Percentiles rank a stretch among this genome's conserved stretches.
Conservation (phyloP, 2,113 vertebrate species). For the Conger conger region DNA sequence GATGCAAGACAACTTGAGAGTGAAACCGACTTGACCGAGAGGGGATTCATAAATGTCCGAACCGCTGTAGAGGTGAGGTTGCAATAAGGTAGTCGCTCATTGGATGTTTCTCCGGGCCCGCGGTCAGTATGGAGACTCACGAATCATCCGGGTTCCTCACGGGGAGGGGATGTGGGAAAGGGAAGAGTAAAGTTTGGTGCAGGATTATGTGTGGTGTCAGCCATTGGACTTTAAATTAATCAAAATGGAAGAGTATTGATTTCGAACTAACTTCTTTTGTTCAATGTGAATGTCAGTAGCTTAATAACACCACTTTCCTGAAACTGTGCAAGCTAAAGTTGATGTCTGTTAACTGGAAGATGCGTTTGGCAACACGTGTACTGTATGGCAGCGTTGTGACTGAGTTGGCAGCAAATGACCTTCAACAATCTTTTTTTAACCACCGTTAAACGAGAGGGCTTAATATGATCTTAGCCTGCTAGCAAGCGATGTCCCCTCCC, state of each 20-base stretch:
- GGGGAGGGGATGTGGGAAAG: conserved; percentile 35
- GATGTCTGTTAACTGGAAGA: background rate
- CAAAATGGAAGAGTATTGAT: background rate
- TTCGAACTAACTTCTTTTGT: background rate
- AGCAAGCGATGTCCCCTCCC: background rate
- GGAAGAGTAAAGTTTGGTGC: background rate
- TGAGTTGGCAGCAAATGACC: background rate
- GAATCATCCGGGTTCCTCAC: conserved; percentile 54
- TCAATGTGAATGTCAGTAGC: background rate
- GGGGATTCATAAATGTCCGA: conserved; percentile 33
- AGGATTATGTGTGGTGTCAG: background rate
- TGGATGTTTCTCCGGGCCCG: conserved; percentile 58
- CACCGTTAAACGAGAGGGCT: background rate
- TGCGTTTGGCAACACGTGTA: background rate
- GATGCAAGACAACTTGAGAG: conserved; percentile 12
- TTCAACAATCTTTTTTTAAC: background rate
- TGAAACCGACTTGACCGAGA: conserved; percentile 26
- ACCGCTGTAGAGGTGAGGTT: conserved; percentile 60
- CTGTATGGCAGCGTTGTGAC: background rate
- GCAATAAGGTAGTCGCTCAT: conserved; percentile 78
- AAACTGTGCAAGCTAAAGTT: background rate
- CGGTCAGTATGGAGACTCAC: conserved; percentile 70
- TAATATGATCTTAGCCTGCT: background rate
- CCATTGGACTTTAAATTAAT: background rate
- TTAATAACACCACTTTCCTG: background rate